Base-by-base conservation (phyloP, 1,140 invertebrate genomes). In the Diorhabda elongata region DNA sequence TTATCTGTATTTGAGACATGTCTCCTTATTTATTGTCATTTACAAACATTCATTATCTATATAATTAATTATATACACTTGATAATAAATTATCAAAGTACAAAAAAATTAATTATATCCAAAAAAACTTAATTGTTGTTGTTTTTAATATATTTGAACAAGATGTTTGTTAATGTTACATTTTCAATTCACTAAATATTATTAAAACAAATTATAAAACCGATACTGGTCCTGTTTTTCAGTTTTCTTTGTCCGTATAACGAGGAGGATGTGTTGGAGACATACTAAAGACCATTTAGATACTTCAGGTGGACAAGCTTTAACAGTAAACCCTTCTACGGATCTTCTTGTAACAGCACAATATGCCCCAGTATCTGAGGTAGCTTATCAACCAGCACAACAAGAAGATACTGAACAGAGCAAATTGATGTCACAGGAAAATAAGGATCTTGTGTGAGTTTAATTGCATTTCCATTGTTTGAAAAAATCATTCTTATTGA, bases 321-420 rank as follows among this genome's bases (percentile, higher is more conserved):
- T 80, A n/a, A 80, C 78, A 41, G 76, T 85, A 62, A 89, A 89
- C 82, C 88, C 88, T 47, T 89, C 88, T n/a, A 89, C 88, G n/a
- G 88, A 89, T 82, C 84, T 88, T 42, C 80, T 89, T 64, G 88
- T 90, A 47, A 84, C 87, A 3, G 87, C 88, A 42, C 88, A 89
- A 80, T 89, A 90, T 80, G 87, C 86, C 58, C 88, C 88, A 0
- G 87, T 89, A 4, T 85, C 87, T 7, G 88, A 90, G 76, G 85
- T 88, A n/a, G 77, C 82, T 11, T 84, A 84, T 75, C 82, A 82
- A 69, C 88, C 87, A 41, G 85, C 87, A 79, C 85, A 76, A 67
- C 81, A 80, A 9, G 86, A 88, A 69, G 87, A 88, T 66, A 82
- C 84, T 70, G 88, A 89, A 78, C 86, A 87, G 74, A 84, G 87